phyloP scores from a whole-genome alignment of 2,888 invertebrate species.

The Noctuana brunneofusca region DNA sequence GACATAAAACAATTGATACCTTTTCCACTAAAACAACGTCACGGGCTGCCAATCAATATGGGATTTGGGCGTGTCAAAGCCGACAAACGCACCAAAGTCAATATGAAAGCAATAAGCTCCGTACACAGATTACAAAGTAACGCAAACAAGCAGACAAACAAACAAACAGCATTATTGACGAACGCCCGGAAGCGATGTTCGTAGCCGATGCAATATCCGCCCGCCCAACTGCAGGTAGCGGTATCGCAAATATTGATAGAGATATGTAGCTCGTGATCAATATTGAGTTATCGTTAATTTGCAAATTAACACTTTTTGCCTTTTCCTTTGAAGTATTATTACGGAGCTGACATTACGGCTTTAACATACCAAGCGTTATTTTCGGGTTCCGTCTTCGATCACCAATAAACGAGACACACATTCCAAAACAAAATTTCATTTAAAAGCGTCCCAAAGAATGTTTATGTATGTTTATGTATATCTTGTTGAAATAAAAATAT shows the following conservation, averaged over 20 bases:
- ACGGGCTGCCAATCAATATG: constrained; percentile 1
- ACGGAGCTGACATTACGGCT: too few species aligned
- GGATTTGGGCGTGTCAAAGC: constrained; percentile 20
- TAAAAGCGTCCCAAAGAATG: too few species aligned
- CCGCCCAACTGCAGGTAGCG: constrained; percentile 22
- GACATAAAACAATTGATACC: background rate
- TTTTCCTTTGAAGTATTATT: too few species aligned
- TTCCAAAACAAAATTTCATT: too few species aligned
- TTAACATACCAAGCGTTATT: too few species aligned
- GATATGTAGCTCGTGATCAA: background rate
- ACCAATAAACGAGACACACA: too few species aligned
- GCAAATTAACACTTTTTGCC: too few species aligned
- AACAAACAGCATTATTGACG: constrained; percentile 55
- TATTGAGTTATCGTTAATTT: too few species aligned
- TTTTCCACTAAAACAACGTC: background rate
- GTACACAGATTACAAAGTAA: constrained; percentile 29
- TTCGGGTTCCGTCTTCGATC: too few species aligned
- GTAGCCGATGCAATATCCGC: constrained; percentile 37
- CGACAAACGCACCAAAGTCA: constrained; percentile 28
- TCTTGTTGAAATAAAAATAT: too few species aligned
- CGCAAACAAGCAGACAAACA: constrained; percentile 33
- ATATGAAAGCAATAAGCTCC: constrained; percentile 30
- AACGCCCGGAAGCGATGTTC: constrained; percentile 67
- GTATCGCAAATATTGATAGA: constrained; percentile 1
- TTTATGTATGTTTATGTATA: too few species aligned